These are phyloP conservation scores for Caenorhabditis brenneri DNA, from an alignment of 1,140 invertebrate species.

Conservation along the genomic window DNA sequence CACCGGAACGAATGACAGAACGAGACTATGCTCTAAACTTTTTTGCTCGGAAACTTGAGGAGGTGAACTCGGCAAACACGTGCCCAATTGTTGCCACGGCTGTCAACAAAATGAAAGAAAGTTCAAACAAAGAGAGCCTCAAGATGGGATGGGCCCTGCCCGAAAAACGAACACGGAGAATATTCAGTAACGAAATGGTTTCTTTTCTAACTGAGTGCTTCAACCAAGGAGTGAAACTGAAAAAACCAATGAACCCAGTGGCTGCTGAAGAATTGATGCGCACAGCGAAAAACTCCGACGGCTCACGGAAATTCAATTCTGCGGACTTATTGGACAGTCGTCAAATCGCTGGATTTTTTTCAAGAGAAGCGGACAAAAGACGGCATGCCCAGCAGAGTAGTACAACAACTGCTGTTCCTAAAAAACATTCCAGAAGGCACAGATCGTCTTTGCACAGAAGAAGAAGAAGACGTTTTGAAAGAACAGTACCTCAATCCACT, in stretches of 20 bases:
- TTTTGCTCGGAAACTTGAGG: not conserved
- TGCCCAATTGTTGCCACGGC: not conserved
- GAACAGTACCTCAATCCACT: no score
- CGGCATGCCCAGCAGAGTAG: no score
- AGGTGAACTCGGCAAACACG: not conserved
- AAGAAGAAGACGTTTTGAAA: no score
- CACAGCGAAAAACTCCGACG: not conserved
- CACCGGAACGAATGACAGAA: not conserved
- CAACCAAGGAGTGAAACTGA: not conserved
- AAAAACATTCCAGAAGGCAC: no score
- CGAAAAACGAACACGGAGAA: not conserved
- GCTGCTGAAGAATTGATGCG: not conserved
- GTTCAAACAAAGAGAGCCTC: not conserved
- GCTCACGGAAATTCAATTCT: not conserved
- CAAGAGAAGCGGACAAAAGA: not conserved
- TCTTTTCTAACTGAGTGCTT: not conserved
- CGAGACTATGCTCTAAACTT: not conserved
- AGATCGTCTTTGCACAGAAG: no score
- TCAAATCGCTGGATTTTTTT: slow-evolving; percentile 5
- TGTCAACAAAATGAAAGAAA: not conserved
- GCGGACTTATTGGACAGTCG: not conserved
- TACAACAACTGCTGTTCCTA: no score
- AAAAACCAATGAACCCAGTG: not conserved
- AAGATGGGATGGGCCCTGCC: not conserved
- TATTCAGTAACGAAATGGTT: not conserved